phyloP scores from a whole-genome alignment of 2,888 invertebrate species.

The Hymenopus coronatus region DNA sequence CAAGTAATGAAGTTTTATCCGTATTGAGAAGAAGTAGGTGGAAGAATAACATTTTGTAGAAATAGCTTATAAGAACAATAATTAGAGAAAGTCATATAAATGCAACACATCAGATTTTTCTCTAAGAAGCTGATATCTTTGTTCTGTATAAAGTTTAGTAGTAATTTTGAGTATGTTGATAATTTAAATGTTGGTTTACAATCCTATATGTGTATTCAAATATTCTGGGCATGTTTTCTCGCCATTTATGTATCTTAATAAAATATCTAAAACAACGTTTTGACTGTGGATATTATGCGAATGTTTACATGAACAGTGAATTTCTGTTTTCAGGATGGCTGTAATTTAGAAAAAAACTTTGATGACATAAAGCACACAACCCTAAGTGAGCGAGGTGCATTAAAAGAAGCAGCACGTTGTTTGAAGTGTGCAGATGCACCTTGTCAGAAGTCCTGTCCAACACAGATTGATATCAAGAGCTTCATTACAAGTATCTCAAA shows the following conservation, averaged over 20 bases:
- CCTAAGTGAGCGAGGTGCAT: slow-evolving; percentile 89
- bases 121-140: too few species aligned
- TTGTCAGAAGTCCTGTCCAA: slow-evolving; percentile 98
- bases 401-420: slow-evolving; percentile 85
- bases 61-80: too few species aligned
- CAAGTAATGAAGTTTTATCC: too few species aligned
- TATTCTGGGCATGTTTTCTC: too few species aligned
- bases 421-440: slow-evolving; percentile 94
- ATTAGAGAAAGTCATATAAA: too few species aligned
- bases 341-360: slow-evolving; percentile 80
- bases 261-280: neutral
- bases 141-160: too few species aligned
- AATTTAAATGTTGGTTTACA: too few species aligned
- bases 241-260: too few species aligned
- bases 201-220: too few species aligned
- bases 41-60: too few species aligned
- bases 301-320: neutral
- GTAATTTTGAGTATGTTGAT: too few species aligned
- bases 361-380: slow-evolving; percentile 97
- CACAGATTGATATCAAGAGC: slow-evolving; percentile 93
- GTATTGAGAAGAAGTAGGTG: too few species aligned
- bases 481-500: slow-evolving; percentile 96
- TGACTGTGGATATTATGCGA: neutral
- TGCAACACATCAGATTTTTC: neutral
- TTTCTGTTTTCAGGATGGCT: slow-evolving; percentile 57